These are phyloP conservation scores for Mermis nigrescens DNA, from an alignment of 2,888 invertebrate genomes.

Conservation along the genomic window DNA sequence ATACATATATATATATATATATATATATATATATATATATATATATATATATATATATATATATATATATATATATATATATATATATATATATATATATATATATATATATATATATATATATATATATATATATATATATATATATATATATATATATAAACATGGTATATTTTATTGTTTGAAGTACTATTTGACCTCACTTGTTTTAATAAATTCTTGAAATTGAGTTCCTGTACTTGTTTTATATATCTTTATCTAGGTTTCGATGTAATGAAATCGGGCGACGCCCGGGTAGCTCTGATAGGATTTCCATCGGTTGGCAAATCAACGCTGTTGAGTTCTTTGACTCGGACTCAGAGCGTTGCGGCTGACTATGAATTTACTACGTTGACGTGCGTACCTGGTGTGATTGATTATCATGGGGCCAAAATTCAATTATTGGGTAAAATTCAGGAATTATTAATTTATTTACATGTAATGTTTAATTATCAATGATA, in stretches of 20 bases:
- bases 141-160: too few species aligned
- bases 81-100: too few species aligned
- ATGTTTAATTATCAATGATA: too few species aligned
- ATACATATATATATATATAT: too few species aligned
- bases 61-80: too few species aligned
- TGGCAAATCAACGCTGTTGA: constrained; percentile 88
- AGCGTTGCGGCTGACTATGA: constrained; percentile 93
- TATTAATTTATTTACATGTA: too few species aligned
- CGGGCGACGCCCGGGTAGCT: constrained; percentile 92
- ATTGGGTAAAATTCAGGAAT: constrained; percentile 39
- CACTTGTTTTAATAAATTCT: too few species aligned
- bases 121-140: too few species aligned
- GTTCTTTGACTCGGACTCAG: constrained; percentile 81
- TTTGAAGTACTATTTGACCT: too few species aligned
- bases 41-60: too few species aligned
- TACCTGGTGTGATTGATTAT: constrained; percentile 94
- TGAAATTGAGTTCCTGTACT: background rate
- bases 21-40: too few species aligned
- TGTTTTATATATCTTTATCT: constrained; percentile 29
- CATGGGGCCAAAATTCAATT: constrained; percentile 95
- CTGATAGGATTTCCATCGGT: constrained; percentile 96
- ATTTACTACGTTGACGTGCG: constrained; percentile 94
- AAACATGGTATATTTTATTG: constrained; percentile 1
- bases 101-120: too few species aligned
- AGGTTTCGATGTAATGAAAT: constrained; percentile 96